phyloP scores from a whole-genome alignment of 2,888 invertebrate genomes.

The Drosophila hawaiiensis region DNA sequence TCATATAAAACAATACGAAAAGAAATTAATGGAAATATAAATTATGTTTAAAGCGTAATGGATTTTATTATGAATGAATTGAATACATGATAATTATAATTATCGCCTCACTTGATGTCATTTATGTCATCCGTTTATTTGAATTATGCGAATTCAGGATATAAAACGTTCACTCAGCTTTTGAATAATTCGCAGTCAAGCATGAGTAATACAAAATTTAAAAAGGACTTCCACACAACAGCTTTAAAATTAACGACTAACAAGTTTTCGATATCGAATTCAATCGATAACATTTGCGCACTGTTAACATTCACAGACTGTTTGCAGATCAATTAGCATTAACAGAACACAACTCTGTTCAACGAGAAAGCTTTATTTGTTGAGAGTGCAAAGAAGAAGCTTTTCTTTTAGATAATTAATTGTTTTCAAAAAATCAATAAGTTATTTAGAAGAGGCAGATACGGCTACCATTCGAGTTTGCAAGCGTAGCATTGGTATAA shows the following conservation, averaged over 20 bases:
- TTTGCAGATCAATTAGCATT: conserved; percentile 7
- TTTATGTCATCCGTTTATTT: neutral
- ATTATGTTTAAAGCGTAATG: conserved; percentile 53
- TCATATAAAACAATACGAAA: conserved; percentile 74
- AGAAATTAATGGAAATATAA: conserved; percentile 77
- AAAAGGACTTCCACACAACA: neutral
- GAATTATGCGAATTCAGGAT: neutral
- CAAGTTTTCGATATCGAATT: neutral
- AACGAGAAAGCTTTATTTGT: conserved; percentile 29
- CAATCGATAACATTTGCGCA: conserved; percentile 12
- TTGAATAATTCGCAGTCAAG: neutral
- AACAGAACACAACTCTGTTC: neutral
- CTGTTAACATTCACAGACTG: conserved; percentile 7
- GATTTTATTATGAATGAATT: neutral
- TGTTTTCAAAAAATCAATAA: conserved; percentile 21
- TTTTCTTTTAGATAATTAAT: conserved; percentile 3
- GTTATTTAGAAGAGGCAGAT: too few species aligned
- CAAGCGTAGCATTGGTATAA: conserved; percentile 24
- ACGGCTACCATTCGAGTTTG: neutral
- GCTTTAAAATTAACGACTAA: neutral
- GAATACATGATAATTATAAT: neutral
- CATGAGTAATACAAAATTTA: neutral
- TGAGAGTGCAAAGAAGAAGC: conserved; percentile 6
- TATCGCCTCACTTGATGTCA: neutral
- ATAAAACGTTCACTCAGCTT: neutral